Evolutionary conservation across 2,113 vertebrate species (phyloP).

Genomic region (Mesoclemmys tuberculata): DNA sequence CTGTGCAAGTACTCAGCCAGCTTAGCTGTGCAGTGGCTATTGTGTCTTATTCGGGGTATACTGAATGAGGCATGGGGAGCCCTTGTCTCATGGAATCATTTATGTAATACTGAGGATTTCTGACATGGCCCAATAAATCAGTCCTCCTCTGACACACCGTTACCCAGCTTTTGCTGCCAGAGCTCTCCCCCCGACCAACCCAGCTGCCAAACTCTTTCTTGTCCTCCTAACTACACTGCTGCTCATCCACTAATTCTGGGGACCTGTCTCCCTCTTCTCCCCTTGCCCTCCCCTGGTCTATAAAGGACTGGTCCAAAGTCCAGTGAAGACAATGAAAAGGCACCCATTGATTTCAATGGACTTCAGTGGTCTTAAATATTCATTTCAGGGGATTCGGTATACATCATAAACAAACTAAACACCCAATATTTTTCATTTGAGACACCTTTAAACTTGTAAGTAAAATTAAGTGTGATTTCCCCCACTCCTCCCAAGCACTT

Average conservation of each 20-base stretch:
- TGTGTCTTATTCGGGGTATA: background rate
- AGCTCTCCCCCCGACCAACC: too few relatives aligned
- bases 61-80: background rate
- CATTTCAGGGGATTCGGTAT: background rate
- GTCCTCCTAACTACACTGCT: background rate
- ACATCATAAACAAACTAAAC: background rate
- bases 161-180: background rate
- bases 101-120: background rate
- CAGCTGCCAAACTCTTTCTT: background rate
- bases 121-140: background rate
- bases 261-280: background rate
- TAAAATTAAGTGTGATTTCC: background rate
- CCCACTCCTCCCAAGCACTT: background rate
- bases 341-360: background rate
- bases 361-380: background rate
- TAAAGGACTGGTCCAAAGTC: conserved; percentile 7
- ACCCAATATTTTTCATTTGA: background rate
- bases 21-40: background rate
- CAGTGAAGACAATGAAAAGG: background rate
- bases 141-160: background rate
- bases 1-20: background rate
- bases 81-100: background rate
- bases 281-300: background rate
- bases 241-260: background rate
- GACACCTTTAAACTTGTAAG: accelerated